phyloP scores from a whole-genome alignment of 2,797 vertebrate genomes.

The Hemitrygon akajei region DNA sequence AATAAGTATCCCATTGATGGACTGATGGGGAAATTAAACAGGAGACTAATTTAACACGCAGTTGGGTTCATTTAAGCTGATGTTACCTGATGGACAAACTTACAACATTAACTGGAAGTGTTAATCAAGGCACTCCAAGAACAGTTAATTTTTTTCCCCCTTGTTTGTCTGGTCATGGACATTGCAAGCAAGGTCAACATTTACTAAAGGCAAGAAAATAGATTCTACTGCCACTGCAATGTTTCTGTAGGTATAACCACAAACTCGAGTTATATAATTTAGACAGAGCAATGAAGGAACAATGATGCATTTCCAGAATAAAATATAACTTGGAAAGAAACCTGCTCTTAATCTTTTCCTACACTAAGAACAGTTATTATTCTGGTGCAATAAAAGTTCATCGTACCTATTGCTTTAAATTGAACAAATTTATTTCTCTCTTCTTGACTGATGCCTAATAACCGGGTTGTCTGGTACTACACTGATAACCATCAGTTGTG shows the following conservation, averaged over 20 bases:
- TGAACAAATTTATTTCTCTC: not conserved
- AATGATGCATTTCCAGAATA: too few species aligned
- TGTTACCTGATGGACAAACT: not conserved
- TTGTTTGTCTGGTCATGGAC: too few species aligned
- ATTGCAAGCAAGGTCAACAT: too few species aligned
- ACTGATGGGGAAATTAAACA: not conserved
- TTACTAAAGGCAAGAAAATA: too few species aligned
- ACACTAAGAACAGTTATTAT: not conserved
- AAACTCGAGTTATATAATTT: too few species aligned
- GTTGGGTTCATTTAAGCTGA: not conserved
- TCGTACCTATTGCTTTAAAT: not conserved
- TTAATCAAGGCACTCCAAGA: not conserved
- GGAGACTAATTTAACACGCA: not conserved
- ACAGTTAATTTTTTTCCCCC: not conserved
- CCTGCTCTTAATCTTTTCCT: not conserved
- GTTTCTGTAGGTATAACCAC: too few species aligned
- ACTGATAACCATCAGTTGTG: too few species aligned
- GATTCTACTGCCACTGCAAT: too few species aligned
- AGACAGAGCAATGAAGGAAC: too few species aligned
- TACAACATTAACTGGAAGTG: not conserved
- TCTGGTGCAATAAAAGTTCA: not conserved
- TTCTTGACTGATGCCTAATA: not conserved
- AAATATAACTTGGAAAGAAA: not conserved
- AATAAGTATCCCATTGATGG: not conserved
- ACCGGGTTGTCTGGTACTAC: not conserved